A percentile compares a stretch with the other conserved stretches of the same genome.
Evolutionary conservation across 1,140 invertebrate genomes (phyloP).

Genomic region (Drosophila ohnishii): DNA sequence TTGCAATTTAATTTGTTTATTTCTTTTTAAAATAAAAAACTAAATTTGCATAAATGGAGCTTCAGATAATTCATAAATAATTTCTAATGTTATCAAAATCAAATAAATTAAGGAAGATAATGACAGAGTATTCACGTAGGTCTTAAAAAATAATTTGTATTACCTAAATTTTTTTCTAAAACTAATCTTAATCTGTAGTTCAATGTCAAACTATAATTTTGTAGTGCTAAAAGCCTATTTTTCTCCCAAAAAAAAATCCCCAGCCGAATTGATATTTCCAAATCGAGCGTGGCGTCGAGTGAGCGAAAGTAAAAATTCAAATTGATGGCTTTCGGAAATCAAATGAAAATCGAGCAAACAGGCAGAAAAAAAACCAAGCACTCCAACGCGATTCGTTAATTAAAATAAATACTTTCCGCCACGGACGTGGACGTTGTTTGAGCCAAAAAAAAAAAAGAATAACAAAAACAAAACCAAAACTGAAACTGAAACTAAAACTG

Average conservation of each 20-base stretch:
- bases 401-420: slow-evolving; percentile 80
- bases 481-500: slow-evolving; percentile 6
- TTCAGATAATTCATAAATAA: background rate
- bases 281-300: background rate
- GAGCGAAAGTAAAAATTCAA: slow-evolving; percentile 62
- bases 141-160: background rate
- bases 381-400: slow-evolving; percentile 71
- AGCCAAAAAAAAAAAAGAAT: slow-evolving; percentile 30
- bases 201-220: background rate
- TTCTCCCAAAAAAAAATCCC: background rate
- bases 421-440: slow-evolving; percentile 39
- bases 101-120: background rate
- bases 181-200: background rate
- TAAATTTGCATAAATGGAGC: background rate
- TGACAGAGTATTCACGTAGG: too few species aligned
- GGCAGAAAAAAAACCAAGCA: slow-evolving; percentile 32
- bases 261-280: slow-evolving; percentile 4
- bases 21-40: background rate
- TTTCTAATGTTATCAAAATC: background rate
- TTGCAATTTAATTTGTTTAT: slow-evolving; percentile 1
- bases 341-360: slow-evolving; percentile 46
- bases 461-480: slow-evolving; percentile 1
- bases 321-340: slow-evolving; percentile 74
- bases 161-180: background rate
- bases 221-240: background rate